Percentiles rank a stretch among this genome's conserved stretches.
These are phyloP conservation scores for Neoascia interrupta DNA, from an alignment of 2,888 invertebrate genomes.

Conservation along the genomic window DNA sequence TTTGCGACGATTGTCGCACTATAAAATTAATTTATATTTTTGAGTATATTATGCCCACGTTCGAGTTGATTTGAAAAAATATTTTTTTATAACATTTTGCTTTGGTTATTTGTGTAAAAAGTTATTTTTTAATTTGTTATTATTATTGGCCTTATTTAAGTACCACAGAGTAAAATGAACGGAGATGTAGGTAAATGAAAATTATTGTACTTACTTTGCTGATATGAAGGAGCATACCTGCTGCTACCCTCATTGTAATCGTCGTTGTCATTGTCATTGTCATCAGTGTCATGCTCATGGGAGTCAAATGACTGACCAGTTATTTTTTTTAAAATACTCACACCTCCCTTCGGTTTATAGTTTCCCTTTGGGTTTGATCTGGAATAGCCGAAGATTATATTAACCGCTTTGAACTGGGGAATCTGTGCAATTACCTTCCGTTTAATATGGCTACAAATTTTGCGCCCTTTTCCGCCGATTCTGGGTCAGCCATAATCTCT, in stretches of 20 bases:
- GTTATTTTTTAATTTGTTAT: not conserved
- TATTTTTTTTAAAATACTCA: constrained; percentile 56
- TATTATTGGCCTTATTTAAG: constrained; percentile 28
- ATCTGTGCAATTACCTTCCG: constrained; percentile 19
- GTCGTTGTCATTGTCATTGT: not conserved
- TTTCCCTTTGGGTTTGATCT: constrained; percentile 25
- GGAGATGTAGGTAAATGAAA: not conserved
- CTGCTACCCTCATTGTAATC: not conserved
- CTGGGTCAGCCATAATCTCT: constrained; percentile 71
- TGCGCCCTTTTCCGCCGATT: constrained; percentile 28
- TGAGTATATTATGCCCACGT: constrained; percentile 2
- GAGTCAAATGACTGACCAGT: constrained; percentile 31
- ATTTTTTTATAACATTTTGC: not conserved
- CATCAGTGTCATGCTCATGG: not conserved
- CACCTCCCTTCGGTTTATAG: constrained; percentile 6
- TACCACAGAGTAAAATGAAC: constrained; percentile 33
- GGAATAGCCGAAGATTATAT: not conserved
- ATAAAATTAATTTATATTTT: constrained; percentile 42
- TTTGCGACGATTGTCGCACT: constrained; percentile 58
- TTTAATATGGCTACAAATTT: constrained; percentile 22
- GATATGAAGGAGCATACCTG: too few species aligned
- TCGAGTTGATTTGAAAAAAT: constrained; percentile 1
- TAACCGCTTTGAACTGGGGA: not conserved
- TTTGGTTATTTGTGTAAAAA: not conserved
- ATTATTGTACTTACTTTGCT: constrained; percentile 33